Base-by-base conservation (phyloP, 2,113 vertebrate species). In the Rhegmatorhina hoffmannsi region DNA sequence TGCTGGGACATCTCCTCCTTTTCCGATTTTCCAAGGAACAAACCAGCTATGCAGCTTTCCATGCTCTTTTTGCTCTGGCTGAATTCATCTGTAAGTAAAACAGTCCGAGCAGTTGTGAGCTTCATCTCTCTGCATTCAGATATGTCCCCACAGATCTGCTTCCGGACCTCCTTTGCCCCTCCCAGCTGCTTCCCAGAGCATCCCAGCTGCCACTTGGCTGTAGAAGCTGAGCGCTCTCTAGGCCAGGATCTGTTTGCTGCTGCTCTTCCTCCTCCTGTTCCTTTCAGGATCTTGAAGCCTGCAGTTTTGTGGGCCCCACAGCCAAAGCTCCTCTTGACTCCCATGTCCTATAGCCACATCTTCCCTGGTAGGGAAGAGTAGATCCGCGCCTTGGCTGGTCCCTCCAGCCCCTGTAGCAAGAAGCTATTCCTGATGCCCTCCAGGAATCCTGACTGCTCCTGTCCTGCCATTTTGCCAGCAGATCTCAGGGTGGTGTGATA, bases 351-450 rank as follows among this genome's bases (percentile, higher is more conserved):
- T 67, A 73, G n/a, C 31, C 1, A 1, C 11, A 2, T 29, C 11
- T 47, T 33, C 31, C 26, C 59, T 1, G 0, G 33, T 36, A 53
- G 52, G 19, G 38, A 72, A 47, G 38, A 67, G n/a, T 84, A 67
- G 28, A 25, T 60, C 52, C 67, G 58, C 19, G 34, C 20, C 19
- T 17, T 72, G n/a, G 16, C 24, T 79, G 49, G n/a, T 63, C 19
- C n/a, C 19, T 40, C 56, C 38, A 29, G 52, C 40, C 19, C 56
- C 56, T 47, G 33, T 4, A 63, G 66, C 56, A 70, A 55, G 49
- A 63, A 63, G n/a, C 40, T 34, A 0, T 17, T 56, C 40, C 56
- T 40, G 56, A 55, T 0, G 1, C 7, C 24, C 19, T 28, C 40
- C 75, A 79, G 49, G 40, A 79, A 72, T 49, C 29, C 7, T 11